These are phyloP conservation scores for Heptranchias perlo DNA, from an alignment of 2,113 vertebrate genomes.

Conservation along the genomic window DNA sequence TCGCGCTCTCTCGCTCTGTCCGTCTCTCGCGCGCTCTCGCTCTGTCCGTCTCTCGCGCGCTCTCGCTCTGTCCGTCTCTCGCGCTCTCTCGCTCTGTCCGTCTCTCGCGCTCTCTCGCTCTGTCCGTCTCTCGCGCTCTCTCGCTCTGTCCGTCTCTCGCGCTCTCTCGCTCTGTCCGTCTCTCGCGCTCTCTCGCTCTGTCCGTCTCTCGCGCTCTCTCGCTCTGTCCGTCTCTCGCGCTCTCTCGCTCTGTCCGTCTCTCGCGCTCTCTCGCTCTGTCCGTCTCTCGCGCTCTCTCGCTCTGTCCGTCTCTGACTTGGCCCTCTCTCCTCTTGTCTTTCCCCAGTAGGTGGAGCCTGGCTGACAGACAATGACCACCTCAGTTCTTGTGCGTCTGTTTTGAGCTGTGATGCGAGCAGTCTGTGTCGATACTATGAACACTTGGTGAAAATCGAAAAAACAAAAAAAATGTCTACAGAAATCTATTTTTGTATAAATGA, in stretches of 20 bases:
- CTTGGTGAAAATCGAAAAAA: background rate
- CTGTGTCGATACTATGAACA: conserved; percentile 22
- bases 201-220: background rate
- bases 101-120: no score
- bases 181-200: background rate
- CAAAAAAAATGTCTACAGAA: conserved; percentile 33
- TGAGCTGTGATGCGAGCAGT: background rate
- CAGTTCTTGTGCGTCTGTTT: background rate
- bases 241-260: background rate
- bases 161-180: background rate
- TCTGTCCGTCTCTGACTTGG: background rate
- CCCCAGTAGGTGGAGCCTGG: background rate
- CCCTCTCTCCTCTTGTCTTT: background rate
- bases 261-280: background rate
- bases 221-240: background rate
- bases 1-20: no score
- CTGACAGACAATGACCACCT: background rate
- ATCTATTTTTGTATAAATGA: conserved; percentile 38
- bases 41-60: no score
- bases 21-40: no score
- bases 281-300: background rate
- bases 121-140: background rate
- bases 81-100: no score
- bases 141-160: background rate
- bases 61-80: no score